Percentiles rank a stretch among this genome's conserved stretches.
These are phyloP conservation scores for Ctenodactylus gundi DNA, from an alignment of 2,113 vertebrate species.

Conservation along the genomic window DNA sequence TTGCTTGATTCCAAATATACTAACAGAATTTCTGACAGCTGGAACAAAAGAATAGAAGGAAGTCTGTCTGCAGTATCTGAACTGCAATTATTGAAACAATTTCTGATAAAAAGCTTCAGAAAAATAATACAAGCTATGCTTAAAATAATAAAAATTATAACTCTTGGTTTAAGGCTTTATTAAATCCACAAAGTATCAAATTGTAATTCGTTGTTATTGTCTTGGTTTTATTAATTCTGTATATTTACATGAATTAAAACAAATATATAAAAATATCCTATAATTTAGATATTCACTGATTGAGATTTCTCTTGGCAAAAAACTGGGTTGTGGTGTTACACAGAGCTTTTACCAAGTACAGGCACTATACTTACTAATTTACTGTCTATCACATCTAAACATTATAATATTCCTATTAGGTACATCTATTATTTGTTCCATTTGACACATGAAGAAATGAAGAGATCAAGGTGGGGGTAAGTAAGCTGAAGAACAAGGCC, in stretches of 20 bases:
- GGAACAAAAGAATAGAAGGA: conserved; percentile 2
- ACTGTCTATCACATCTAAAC: not conserved
- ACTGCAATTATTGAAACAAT: not conserved
- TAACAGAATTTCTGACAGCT: conserved; percentile 28
- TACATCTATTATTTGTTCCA: not conserved
- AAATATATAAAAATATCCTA: conserved; percentile 20
- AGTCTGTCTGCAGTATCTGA: not conserved
- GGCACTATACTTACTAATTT: not conserved
- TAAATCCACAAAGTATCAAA: conserved; percentile 31
- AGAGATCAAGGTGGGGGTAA: not conserved
- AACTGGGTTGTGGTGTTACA: not conserved
- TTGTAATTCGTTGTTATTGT: not conserved
- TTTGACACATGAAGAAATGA: not conserved
- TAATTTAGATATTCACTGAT: conserved; percentile 9
- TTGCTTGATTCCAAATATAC: not conserved
- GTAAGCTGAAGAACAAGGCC: not conserved
- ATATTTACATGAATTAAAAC: conserved; percentile 9
- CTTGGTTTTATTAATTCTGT: conserved; percentile 33
- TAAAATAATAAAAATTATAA: conserved; percentile 31
- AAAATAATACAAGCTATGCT: conserved; percentile 33
- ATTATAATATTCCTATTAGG: not conserved
- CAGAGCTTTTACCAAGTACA: not conserved
- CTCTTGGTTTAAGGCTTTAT: not conserved
- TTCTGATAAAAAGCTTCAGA: not conserved
- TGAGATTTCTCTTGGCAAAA: conserved; percentile 38